Evolutionary conservation across 2,113 vertebrate genomes (phyloP), one percentile per base, ranked within the genome.

Genomic region (Limanda limanda): DNA sequence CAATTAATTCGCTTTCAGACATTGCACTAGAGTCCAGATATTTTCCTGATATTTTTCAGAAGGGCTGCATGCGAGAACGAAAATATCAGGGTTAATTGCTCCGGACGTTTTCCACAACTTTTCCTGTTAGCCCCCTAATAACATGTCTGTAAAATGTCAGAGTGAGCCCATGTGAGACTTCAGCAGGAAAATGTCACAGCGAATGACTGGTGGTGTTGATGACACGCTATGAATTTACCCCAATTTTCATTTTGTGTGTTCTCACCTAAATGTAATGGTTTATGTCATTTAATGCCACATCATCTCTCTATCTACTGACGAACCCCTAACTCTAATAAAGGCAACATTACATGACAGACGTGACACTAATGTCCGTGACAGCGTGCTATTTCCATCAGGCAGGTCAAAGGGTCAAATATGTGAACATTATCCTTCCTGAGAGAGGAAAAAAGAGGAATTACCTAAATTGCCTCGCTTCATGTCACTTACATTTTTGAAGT

Each of bases 401-500:
- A 37, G 59, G 31, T 61, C 31, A 74, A 83, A 81, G 74, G 76
- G 73, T 17, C 51, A 54, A n/a, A 54, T 6, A 18, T 55, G 64
- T 62, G 71, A 84, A 86, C 65, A 81, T 55, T 68, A 71, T 74
- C 54, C 18, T 62, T 64, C 21, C 59, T 64, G 31, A 21, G 10
- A 42, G 11, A 42, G 12, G 40, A 1, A 3, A 42, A 42, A 42
- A 42, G 12, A 42, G 11, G 40, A 42, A 13, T 42, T 42, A 42
- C 10, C 10, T 13, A 42, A 42, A 42, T 42, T 11, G 10, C 10
- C 40, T 42, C 12, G 42, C 3, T 40, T 64, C 61, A 71, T 76
- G 72, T 58, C 60, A 88, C 97, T 96, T 89, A 98, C 98, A 0
- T 97, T 96, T 94, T 97, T 97, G 90, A 99, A 99, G 91, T 99